Evolutionary conservation across 2,888 invertebrate genomes (phyloP), one percentile per base, ranked within the genome.

Genomic region (Lochmaea crataegi): DNA sequence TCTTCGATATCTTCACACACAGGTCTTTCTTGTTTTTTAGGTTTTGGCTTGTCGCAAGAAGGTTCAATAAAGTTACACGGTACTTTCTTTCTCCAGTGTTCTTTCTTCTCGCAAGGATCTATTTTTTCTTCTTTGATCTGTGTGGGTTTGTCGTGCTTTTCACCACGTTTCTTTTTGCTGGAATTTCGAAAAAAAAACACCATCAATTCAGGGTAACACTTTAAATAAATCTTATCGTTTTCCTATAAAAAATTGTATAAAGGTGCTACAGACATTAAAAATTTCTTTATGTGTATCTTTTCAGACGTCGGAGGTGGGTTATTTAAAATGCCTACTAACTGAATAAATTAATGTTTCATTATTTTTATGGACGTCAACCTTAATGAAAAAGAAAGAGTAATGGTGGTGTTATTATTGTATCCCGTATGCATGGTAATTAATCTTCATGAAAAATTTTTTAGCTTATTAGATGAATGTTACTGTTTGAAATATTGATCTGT

Each of bases 341-440:
- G 72, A 68, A 76, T 76, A 76, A 76, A 74, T 76, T 76, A 76
- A 65, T 68, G 68, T 72, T 76, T 72, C 69, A 72, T 76, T 72
- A 76, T 76, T 73, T 76, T 74, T 74, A 76, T 73, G 73, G 71
- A 73, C 74, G 73, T 76, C 76, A 68, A 68, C 14, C 56, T 69
- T 68, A 69, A 76, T 73, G 74, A 73, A 71, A 64, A 67, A 57
- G 58, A 42, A 74, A 70, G 70, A 74, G 67, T 74, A 74, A 76
- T 75, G 73, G 71, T 76, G 67, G 56, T 68, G 69, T 76, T 74
- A 76, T 56, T 48, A 67, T 65, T 48, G 69, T 57, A 60, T 75
- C 74, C 76, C 76, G 71, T 74, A 73, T 76, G 66, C 51, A 58
- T 57, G 32, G 69, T 73, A 74, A 74, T 74, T 73, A 76, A 74